A percentile compares a stretch with the other conserved stretches of the same genome.
phyloP scores from a whole-genome alignment of 2,797 vertebrate species.

The Pipistrellus pipistrellus region DNA sequence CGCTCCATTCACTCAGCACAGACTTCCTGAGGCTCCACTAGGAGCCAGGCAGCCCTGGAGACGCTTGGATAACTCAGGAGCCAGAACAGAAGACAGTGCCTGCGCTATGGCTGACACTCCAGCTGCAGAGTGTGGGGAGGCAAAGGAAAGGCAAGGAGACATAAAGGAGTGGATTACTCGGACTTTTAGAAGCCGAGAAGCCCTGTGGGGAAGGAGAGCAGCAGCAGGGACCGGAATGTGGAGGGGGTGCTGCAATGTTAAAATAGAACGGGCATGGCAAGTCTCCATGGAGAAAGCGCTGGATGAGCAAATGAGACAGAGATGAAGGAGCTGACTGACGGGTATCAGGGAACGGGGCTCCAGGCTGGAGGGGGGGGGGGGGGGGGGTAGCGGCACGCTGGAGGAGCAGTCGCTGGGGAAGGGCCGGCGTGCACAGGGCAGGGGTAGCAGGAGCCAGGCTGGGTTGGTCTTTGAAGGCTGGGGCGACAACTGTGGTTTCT shows the following conservation, averaged over 20 bases:
- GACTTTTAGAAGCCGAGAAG: background rate
- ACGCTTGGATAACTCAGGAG: background rate
- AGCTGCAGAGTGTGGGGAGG: background rate
- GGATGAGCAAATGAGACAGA: background rate
- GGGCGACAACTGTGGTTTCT: background rate
- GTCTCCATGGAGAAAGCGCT: background rate
- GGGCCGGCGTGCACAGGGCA: background rate
- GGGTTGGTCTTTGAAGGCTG: background rate
- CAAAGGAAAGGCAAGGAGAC: background rate
- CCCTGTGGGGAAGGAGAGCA: background rate
- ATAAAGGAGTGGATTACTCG: background rate
- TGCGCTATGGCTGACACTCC: background rate
- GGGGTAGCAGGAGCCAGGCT: background rate
- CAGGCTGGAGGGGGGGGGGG: background rate
- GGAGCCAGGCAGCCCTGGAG: background rate
- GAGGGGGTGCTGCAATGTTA: accelerated
- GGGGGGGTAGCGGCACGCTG: accelerated
- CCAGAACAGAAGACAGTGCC: background rate
- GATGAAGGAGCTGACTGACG: background rate
- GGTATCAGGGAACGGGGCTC: background rate
- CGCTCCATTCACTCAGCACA: background rate
- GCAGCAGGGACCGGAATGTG: background rate
- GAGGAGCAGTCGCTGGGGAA: background rate
- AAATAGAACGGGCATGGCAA: background rate
- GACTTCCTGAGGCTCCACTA: background rate